Evolutionary conservation across 2,888 invertebrate species (phyloP).

Genomic region (Sinodicranocentrus sp.): DNA sequence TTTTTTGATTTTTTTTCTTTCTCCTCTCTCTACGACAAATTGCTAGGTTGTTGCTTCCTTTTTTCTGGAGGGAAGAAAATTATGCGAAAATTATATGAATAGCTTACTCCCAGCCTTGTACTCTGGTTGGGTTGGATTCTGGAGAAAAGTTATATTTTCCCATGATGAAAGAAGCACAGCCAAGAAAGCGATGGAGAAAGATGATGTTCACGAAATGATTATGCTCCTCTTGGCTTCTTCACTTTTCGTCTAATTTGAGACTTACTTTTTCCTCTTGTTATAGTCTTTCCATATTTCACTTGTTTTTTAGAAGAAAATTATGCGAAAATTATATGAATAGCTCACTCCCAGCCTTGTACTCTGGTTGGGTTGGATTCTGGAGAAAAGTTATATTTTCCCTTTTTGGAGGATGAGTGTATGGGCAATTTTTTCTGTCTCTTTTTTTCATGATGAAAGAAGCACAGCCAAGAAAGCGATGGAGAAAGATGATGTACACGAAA

Average conservation of each 20-base stretch:
- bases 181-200: neutral
- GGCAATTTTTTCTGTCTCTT: too few relatives aligned
- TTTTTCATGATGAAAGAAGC: too few relatives aligned
- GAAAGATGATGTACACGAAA: slow-evolving; percentile 4
- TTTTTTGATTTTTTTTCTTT: too few relatives aligned
- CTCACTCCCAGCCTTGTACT: too few relatives aligned
- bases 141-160: too few relatives aligned
- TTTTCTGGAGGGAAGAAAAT: neutral
- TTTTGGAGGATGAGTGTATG: too few relatives aligned
- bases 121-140: too few relatives aligned
- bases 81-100: slow-evolving; percentile 12
- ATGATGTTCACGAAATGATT: neutral
- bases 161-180: too few relatives aligned
- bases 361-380: too few relatives aligned
- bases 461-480: neutral
- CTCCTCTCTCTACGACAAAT: neutral
- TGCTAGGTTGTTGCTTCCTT: neutral
- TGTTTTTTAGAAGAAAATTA: neutral
- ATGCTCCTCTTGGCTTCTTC: neutral
- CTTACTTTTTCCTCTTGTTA: slow-evolving; percentile 8
- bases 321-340: slow-evolving; percentile 5
- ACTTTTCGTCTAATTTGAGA: neutral
- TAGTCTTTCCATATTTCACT: neutral
- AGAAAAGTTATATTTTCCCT: too few relatives aligned
- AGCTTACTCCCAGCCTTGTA: too few relatives aligned